phyloP scores from a whole-genome alignment of 2,113 vertebrate species.

The Atherinomorus stipes region DNA sequence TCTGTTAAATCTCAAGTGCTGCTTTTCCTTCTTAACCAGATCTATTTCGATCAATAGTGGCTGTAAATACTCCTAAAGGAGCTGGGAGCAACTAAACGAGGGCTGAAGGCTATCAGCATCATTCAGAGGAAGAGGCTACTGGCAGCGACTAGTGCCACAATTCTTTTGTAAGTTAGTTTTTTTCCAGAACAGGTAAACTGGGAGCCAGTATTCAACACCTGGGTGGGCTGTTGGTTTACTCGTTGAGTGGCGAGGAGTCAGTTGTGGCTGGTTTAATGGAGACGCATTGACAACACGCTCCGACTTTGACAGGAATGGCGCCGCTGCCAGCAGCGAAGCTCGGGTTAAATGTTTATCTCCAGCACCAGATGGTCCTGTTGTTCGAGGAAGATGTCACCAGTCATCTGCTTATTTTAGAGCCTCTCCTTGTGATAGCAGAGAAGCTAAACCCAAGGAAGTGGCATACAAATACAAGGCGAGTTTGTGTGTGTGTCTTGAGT shows the following conservation, averaged over 20 bases:
- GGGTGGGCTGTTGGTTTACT: background rate
- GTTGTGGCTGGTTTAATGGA: background rate
- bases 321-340: slow-evolving; percentile 2
- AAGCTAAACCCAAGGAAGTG: slow-evolving; percentile 23
- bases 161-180: slow-evolving; percentile 35
- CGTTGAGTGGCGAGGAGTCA: background rate
- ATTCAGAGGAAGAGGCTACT: slow-evolving; percentile 58
- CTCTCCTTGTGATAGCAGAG: slow-evolving; percentile 8
- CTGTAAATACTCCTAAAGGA: slow-evolving; percentile 81
- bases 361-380: slow-evolving; percentile 40
- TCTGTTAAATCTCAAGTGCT: slow-evolving; percentile 65
- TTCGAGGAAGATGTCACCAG: slow-evolving; percentile 31
- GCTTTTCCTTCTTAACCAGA: slow-evolving; percentile 70
- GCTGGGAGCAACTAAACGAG: slow-evolving; percentile 67
- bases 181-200: background rate
- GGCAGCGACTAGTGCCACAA: slow-evolving; percentile 40
- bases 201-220: slow-evolving; percentile 10
- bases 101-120: slow-evolving; percentile 64
- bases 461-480: background rate
- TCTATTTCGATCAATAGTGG: slow-evolving; percentile 75
- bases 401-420: slow-evolving; percentile 35
- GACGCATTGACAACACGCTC: slow-evolving; percentile 8
- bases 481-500: slow-evolving; percentile 21
- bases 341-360: slow-evolving; percentile 47
- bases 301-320: slow-evolving; percentile 11